Base-by-base conservation (phyloP, 2,888 invertebrate genomes). In the Agriotes lineatus region DNA sequence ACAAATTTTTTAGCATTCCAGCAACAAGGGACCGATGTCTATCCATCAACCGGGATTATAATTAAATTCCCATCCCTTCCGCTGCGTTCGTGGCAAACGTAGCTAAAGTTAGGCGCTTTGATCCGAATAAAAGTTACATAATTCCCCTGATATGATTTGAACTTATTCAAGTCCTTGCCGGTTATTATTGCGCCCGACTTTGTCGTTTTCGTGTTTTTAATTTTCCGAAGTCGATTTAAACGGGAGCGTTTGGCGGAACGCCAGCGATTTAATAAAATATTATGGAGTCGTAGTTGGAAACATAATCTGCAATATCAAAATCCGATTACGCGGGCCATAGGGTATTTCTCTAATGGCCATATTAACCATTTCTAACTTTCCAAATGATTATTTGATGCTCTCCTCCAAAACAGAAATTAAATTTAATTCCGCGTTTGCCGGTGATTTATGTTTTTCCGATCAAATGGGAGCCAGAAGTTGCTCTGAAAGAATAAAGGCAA, bases 331-430 rank as follows among this genome's bases (percentile, higher is more conserved):
- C 61, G 61, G 50, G 61, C 25, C 39, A 50, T 61, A 52, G 61
- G 48, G 61, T 61, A 61, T 61, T 61, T 61, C 62, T 60, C 54
- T 62, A 52, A 62, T 62, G 39, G 62, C 33, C 54, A 30, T 62
- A 62, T 54, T 62, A 62, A 54, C 62, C 50, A 50, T 62, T 52
- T 61, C 61, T 62, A 62, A 62, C 62, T 62, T 62, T 54, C 62
- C 62, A 62, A 62, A 62, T 54, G 16, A 54, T 62, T 52, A 52
- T 62, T 62, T 62, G 37, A 62, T 62, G 44, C 44, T 50, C 62
- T 42, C 22, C 1, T 4, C 42, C 30, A 30, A 62, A 54, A 62
- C 39, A 39, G 39, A 44, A 62, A 62, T 52, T 54, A 54, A 62
- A 54, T 62, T 62, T 60, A 48, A 60, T 60, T 48, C 39, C 16